A percentile compares a stretch with the other conserved stretches of the same genome.
phyloP scores from a whole-genome alignment of 1,140 invertebrate species.

The Monomorium pharaonis region DNA sequence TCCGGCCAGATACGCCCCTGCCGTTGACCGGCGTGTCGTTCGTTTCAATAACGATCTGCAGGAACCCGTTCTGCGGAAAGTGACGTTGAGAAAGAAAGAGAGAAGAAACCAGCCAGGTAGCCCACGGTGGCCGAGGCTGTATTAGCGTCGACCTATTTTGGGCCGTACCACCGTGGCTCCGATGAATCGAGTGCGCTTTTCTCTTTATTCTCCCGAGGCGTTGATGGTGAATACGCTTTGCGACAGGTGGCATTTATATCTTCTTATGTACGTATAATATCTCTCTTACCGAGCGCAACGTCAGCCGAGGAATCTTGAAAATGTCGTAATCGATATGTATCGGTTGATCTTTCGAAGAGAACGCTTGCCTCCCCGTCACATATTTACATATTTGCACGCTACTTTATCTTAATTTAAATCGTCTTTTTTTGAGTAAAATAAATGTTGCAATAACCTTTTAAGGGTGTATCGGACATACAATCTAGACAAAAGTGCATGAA shows the following conservation, averaged over 20 bases:
- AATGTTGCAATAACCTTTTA: no score
- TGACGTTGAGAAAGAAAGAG: conserved; percentile 49
- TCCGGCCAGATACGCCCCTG: conserved; percentile 68
- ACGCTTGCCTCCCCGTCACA: background rate
- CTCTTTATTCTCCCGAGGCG: conserved; percentile 15
- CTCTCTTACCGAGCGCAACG: conserved; percentile 13
- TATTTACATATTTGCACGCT: background rate
- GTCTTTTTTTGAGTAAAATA: background rate
- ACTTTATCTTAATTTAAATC: background rate
- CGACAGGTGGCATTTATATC: conserved; percentile 40
- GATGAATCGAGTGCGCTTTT: conserved; percentile 25
- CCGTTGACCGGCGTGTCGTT: conserved; percentile 66
- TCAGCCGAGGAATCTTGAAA: background rate
- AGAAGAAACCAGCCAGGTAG: conserved; percentile 5
- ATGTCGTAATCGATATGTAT: background rate
- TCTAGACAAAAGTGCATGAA: no score
- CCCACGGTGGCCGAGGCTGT: background rate
- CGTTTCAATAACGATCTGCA: conserved; percentile 64
- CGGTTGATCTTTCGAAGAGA: background rate
- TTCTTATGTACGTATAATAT: background rate
- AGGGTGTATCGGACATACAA: no score
- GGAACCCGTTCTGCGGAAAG: conserved; percentile 70
- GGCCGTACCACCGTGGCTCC: background rate
- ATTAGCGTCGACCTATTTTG: conserved; percentile 45
- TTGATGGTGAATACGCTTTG: conserved; percentile 1